Conservation (phyloP, 2,113 vertebrate genomes). For the Parotia lawesii region DNA sequence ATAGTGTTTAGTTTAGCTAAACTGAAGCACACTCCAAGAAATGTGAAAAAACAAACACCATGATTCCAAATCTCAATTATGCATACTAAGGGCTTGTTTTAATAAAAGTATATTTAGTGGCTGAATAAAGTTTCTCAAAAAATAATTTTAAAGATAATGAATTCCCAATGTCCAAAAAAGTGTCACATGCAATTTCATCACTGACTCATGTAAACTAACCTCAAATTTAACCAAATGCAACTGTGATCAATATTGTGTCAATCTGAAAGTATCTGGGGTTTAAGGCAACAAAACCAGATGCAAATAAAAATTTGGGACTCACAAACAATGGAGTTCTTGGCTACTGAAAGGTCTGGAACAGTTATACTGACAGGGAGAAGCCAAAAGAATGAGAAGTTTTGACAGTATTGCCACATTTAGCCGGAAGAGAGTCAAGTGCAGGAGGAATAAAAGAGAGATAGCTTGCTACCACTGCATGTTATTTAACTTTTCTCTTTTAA, state of each 20-base stretch:
- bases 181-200: conserved; percentile 24
- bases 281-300: conserved; percentile 46
- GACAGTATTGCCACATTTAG: not conserved
- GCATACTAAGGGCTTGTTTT: conserved; percentile 27
- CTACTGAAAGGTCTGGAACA: conserved; percentile 22
- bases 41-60: conserved; percentile 30
- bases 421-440: conserved; percentile 4
- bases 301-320: conserved; percentile 9
- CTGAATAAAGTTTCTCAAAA: conserved; percentile 24
- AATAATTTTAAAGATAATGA: conserved; percentile 45
- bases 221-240: conserved; percentile 38
- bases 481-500: not conserved
- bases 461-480: not conserved
- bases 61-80: conserved; percentile 15
- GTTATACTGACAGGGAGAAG: not conserved
- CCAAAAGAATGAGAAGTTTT: conserved; percentile 12
- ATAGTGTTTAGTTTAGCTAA: conserved; percentile 44
- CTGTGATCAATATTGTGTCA: conserved; percentile 46
- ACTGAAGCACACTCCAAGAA: conserved; percentile 56
- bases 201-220: conserved; percentile 44
- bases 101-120: conserved; percentile 26
- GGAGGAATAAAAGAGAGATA: not conserved
- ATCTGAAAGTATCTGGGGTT: conserved; percentile 50
- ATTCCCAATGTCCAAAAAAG: conserved; percentile 10
- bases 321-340: not conserved